Evolutionary conservation across 2,113 vertebrate species (phyloP).

Genomic region (Dinomys branickii): DNA sequence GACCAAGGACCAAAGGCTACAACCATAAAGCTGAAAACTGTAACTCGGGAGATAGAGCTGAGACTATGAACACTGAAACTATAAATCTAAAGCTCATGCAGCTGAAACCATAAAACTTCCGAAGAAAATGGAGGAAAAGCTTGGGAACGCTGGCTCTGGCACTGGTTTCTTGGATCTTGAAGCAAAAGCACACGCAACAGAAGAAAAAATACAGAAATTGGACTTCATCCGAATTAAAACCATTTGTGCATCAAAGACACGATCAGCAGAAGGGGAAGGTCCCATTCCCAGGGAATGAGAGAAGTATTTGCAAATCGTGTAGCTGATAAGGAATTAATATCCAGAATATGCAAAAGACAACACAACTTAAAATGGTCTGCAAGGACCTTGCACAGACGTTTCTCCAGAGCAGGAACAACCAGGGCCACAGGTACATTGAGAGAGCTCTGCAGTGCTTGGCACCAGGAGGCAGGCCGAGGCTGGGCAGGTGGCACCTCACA

Average conservation of each 20-base stretch:
- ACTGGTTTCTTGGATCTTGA: slow-evolving; percentile 60
- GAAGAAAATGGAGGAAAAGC: slow-evolving; percentile 40
- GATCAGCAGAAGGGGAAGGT: neutral
- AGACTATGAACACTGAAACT: neutral
- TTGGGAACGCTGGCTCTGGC: slow-evolving; percentile 44
- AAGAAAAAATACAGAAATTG: slow-evolving; percentile 58
- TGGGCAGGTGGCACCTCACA: too few species aligned
- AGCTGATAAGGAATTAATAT: slow-evolving; percentile 20
- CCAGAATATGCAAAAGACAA: neutral
- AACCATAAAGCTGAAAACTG: neutral
- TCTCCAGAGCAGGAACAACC: neutral
- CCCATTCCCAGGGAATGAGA: neutral
- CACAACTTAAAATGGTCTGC: neutral
- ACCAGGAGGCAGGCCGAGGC: neutral
- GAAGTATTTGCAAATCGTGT: neutral
- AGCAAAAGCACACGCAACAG: slow-evolving; percentile 63
- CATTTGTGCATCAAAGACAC: slow-evolving; percentile 60
- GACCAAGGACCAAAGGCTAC: neutral
- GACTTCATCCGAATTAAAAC: slow-evolving; percentile 63
- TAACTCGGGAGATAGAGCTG: neutral
- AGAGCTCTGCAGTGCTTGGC: neutral
- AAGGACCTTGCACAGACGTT: neutral
- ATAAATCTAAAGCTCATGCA: neutral
- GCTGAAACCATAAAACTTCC: slow-evolving; percentile 9
- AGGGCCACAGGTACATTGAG: accelerated